Conservation (phyloP, 2,797 vertebrate species). For the Toxotes lorentzi region DNA sequence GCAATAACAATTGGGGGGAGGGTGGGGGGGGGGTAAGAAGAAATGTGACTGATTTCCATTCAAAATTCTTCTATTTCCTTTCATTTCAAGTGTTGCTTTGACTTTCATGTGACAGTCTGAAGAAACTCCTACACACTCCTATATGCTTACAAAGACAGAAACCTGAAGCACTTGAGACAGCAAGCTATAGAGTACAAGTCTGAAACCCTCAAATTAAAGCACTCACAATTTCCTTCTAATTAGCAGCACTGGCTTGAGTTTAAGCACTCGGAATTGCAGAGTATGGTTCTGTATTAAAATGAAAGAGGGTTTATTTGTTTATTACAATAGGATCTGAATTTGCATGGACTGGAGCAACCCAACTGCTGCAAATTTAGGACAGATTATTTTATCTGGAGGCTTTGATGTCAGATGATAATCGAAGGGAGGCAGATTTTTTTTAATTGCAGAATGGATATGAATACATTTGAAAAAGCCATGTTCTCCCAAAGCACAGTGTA, state of each 20-base stretch:
- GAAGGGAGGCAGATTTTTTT: constrained; percentile 24
- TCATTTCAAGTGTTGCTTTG: constrained; percentile 12
- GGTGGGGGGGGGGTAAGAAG: not conserved
- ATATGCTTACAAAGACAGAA: constrained; percentile 18
- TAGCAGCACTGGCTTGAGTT: constrained; percentile 23
- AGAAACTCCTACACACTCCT: not conserved
- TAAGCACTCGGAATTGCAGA: constrained; percentile 28
- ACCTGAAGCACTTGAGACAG: constrained; percentile 15
- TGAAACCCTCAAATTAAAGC: constrained; percentile 38
- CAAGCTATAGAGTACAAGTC: not conserved
- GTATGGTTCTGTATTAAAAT: constrained; percentile 45
- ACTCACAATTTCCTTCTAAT: constrained; percentile 27
- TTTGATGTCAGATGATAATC: constrained; percentile 62
- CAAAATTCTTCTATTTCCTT: constrained; percentile 1
- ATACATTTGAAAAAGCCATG: constrained; percentile 22
- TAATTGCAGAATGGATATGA: constrained; percentile 27
- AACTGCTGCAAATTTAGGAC: constrained; percentile 62
- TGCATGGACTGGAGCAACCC: constrained; percentile 41
- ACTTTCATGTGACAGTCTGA: constrained; percentile 7
- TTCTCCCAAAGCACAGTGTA: not conserved
- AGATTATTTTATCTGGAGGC: constrained; percentile 56
- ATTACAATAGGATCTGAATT: constrained; percentile 46
- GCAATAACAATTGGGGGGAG: not conserved
- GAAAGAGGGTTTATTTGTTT: constrained; percentile 48
- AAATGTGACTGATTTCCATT: not conserved